Percentiles rank a stretch among this genome's conserved stretches.
Conservation (phyloP, 2,113 vertebrate genomes). For the Pangasianodon hypophthalmus region DNA sequence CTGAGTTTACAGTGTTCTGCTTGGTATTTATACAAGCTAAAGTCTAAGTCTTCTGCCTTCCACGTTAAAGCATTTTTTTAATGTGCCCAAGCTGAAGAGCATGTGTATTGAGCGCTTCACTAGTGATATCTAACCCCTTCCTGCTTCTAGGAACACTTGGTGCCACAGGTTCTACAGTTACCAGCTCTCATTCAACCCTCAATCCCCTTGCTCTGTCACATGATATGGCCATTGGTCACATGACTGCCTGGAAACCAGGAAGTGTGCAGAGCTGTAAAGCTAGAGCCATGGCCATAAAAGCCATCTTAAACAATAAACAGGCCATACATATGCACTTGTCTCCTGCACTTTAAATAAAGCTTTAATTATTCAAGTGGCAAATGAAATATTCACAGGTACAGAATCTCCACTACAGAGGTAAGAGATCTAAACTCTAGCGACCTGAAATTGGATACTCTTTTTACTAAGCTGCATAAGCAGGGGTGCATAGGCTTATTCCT, state of each 20-base stretch:
- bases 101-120: constrained; percentile 35
- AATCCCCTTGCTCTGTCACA: constrained; percentile 45
- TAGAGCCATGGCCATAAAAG: constrained; percentile 17
- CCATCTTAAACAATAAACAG: constrained; percentile 34
- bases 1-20: background rate
- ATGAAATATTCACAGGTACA: constrained; percentile 57
- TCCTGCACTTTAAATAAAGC: constrained; percentile 49
- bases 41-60: background rate
- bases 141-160: constrained; percentile 46
- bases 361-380: constrained; percentile 52
- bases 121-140: constrained; percentile 44
- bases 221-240: constrained; percentile 53
- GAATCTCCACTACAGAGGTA: constrained; percentile 43
- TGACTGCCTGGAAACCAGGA: constrained; percentile 46
- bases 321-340: background rate
- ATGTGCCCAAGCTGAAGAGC: background rate
- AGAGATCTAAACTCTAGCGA: constrained; percentile 27
- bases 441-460: constrained; percentile 46
- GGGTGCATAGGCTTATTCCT: constrained; percentile 26
- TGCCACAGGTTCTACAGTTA: constrained; percentile 47
- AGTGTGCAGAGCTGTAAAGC: constrained; percentile 1
- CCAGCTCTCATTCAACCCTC: constrained; percentile 46
- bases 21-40: background rate
- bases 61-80: background rate
- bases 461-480: constrained; percentile 36